phyloP scores from a whole-genome alignment of 64 coral and sea anemone genomes.

The Actinia tenebrosa region DNA sequence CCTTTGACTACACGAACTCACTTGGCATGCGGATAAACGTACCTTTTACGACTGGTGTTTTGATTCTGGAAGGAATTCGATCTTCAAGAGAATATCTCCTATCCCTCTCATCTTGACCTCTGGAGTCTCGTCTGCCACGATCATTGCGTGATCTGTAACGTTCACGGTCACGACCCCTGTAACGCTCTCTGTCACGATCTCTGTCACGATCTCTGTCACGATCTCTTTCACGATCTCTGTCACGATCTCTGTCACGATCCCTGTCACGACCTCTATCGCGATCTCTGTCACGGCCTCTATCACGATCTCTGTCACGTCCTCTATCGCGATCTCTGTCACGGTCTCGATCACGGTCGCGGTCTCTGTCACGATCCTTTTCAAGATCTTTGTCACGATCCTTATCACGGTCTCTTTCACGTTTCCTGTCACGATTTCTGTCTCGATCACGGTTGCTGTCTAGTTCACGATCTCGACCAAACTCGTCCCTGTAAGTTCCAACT shows the following conservation, averaged over 20 bases:
- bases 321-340: background rate
- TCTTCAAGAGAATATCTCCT: slow-evolving; percentile 11
- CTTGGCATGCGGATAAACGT: background rate
- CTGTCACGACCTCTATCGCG: background rate
- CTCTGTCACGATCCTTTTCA: background rate
- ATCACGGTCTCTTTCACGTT: background rate
- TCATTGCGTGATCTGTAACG: slow-evolving; percentile 17
- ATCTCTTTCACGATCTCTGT: slow-evolving; percentile 1
- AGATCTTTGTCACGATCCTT: background rate
- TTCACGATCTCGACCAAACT: slow-evolving; percentile 47
- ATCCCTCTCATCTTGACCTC: background rate
- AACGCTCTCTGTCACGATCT: slow-evolving; percentile 1
- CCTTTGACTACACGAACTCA: too few relatives aligned
- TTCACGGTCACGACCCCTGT: slow-evolving; percentile 13
- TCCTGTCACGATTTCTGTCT: slow-evolving; percentile 10
- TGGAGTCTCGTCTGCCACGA: background rate
- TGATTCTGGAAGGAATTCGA: background rate
- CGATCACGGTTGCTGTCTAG: background rate
- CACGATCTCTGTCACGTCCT: background rate
- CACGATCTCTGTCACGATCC: slow-evolving; percentile 1
- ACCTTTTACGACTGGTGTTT: slow-evolving; percentile 25
- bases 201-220: slow-evolving; percentile 17
- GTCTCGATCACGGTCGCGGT: background rate
- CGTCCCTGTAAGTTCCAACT: slow-evolving; percentile 11
- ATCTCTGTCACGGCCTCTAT: background rate